Percentiles rank a stretch among this genome's conserved stretches.
Evolutionary conservation across 30 jellyfish, hydroid and myxozoan genomes (phyloP).

Genomic region (Catostylus mosaicus): DNA sequence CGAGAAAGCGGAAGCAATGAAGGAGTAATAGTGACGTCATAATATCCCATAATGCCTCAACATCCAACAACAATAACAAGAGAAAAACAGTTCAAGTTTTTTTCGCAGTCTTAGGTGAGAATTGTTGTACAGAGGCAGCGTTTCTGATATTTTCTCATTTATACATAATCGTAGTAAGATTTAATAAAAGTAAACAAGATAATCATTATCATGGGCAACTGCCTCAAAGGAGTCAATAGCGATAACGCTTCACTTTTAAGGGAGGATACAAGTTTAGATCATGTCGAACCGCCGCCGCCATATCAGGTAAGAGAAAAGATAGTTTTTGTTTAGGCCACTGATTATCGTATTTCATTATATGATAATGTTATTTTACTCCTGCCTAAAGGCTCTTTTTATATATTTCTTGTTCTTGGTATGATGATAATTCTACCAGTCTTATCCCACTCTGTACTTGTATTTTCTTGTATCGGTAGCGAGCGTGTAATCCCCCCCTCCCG

Average conservation of each 20-base stretch:
- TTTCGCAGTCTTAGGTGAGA: no score
- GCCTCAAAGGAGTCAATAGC: constrained; percentile 64
- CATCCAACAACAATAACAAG: constrained; percentile 12
- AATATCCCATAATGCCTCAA: constrained; percentile 21
- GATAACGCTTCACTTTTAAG: constrained; percentile 72
- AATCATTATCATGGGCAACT: constrained; percentile 60
- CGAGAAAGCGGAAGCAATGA: constrained; percentile 35
- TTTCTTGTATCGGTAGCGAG: no score
- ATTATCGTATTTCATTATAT: no score
- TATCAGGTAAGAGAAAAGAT: constrained; percentile 74
- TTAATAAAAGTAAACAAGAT: background rate
- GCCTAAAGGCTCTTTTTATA: no score
- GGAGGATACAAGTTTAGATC: constrained; percentile 77
- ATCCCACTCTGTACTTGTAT: no score
- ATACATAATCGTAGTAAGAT: background rate
- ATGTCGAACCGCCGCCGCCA: constrained; percentile 89
- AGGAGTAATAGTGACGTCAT: constrained; percentile 38
- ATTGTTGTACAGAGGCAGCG: no score
- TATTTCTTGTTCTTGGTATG: no score
- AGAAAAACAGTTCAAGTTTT: background rate
- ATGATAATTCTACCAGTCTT: no score
- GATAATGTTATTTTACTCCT: no score
- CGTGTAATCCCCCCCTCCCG: no score
- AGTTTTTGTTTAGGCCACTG: background rate
- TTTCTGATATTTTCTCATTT: no score